These are phyloP conservation scores for Scatophagus argus DNA, from an alignment of 2,113 vertebrate species.

Conservation along the genomic window DNA sequence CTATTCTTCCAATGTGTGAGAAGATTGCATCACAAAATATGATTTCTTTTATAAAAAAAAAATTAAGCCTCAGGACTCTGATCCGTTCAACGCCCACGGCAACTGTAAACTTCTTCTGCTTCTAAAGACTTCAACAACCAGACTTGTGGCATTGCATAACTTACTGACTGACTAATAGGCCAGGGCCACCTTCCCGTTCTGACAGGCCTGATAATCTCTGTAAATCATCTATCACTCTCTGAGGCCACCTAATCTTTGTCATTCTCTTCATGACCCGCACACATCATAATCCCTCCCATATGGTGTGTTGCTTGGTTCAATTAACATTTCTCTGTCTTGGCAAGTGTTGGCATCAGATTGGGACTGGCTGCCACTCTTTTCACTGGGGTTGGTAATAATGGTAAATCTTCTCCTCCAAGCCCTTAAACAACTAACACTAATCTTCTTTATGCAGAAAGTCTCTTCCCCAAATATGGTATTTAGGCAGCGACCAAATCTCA, in stretches of 20 bases:
- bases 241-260: conserved; percentile 77
- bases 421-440: conserved; percentile 86
- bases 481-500: conserved; percentile 67
- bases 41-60: conserved; percentile 44
- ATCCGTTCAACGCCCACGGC: conserved; percentile 14
- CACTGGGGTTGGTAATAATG: conserved; percentile 83
- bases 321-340: conserved; percentile 76
- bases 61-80: conserved; percentile 41
- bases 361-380: conserved; percentile 77
- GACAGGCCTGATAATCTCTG: conserved; percentile 47
- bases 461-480: conserved; percentile 83
- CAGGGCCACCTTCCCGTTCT: conserved; percentile 4
- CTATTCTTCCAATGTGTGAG: conserved; percentile 31
- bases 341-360: conserved; percentile 73
- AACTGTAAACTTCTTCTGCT: conserved; percentile 20
- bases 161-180: conserved; percentile 53
- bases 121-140: conserved; percentile 29
- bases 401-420: conserved; percentile 75
- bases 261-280: conserved; percentile 71
- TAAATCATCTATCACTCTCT: conserved; percentile 63
- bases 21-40: conserved; percentile 69
- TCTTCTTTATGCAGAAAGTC: conserved; percentile 88
- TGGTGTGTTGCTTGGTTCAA: conserved; percentile 75
- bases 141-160: conserved; percentile 53
- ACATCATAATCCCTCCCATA: conserved; percentile 84